phyloP scores from a whole-genome alignment of 2,797 vertebrate genomes.

The Vultur gryphus region DNA sequence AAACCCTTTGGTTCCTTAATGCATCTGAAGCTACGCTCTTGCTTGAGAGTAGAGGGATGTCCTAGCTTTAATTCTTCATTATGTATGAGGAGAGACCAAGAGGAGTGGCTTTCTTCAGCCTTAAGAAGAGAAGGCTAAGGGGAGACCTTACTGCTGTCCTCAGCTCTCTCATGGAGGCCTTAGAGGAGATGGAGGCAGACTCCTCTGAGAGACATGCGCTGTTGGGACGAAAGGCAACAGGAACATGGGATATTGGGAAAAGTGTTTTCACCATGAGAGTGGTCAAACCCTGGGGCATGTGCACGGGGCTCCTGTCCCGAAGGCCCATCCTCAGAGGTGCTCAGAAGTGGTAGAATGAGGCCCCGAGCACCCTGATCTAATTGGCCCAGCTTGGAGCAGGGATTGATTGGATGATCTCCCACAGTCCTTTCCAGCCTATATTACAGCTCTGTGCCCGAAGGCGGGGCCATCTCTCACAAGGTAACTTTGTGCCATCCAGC shows the following conservation, averaged over 20 bases:
- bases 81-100: neutral
- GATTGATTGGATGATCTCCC: neutral
- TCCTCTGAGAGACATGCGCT: accelerated
- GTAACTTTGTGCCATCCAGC: neutral
- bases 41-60: neutral
- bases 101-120: neutral
- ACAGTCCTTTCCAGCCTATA: accelerated
- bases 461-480: neutral
- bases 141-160: neutral
- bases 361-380: neutral
- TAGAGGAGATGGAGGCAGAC: neutral
- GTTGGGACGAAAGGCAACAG: neutral
- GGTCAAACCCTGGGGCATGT: neutral
- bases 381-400: neutral
- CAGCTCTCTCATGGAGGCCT: neutral
- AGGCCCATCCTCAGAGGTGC: neutral
- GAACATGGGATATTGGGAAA: neutral
- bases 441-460: neutral
- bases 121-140: neutral
- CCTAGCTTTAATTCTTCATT: neutral
- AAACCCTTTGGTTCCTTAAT: neutral
- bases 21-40: neutral
- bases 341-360: accelerated
- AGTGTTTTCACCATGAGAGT: neutral
- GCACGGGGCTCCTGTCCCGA: neutral